Evolutionary conservation across 2,888 invertebrate genomes (phyloP).

Genomic region (Scaptomyza tumidula): DNA sequence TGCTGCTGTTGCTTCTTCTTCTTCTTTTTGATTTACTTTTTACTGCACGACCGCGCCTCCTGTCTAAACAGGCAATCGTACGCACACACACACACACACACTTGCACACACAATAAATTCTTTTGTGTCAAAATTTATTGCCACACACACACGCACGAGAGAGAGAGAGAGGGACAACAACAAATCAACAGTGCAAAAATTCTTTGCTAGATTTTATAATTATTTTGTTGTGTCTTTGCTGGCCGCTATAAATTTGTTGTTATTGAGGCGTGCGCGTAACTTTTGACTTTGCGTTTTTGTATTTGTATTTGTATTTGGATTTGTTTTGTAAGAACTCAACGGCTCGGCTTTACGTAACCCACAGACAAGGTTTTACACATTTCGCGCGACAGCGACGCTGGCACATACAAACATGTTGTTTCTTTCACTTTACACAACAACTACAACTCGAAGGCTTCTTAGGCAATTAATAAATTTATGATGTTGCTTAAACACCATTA

Average conservation of each 20-base stretch:
- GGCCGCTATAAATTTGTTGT: conserved; percentile 16
- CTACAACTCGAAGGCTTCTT: conserved; percentile 13
- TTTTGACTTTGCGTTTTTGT: conserved; percentile 51
- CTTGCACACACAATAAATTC: conserved; percentile 53
- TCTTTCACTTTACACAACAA: conserved; percentile 16
- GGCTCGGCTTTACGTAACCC: conserved; percentile 75
- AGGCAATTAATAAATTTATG: conserved; percentile 25
- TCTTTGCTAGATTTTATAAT: conserved; percentile 48
- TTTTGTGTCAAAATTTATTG: conserved; percentile 72
- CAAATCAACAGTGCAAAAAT: conserved; percentile 54
- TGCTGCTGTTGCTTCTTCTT: conserved; percentile 27
- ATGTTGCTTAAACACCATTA: conserved; percentile 25
- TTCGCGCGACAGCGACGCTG: conserved; percentile 22
- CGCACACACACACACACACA: conserved; percentile 23
- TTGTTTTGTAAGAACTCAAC: conserved; percentile 76
- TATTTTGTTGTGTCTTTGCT: conserved; percentile 46
- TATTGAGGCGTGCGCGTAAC: conserved; percentile 63
- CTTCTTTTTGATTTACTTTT: conserved; percentile 28
- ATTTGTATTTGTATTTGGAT: conserved; percentile 2
- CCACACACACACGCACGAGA: conserved; percentile 58
- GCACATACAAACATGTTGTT: conserved; percentile 23
- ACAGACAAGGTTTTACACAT: conserved; percentile 61
- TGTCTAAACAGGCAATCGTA: conserved; percentile 45
- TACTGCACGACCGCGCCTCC: conserved; percentile 65
- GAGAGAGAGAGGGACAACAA: conserved; percentile 49